Evolutionary conservation across 1,140 invertebrate genomes (phyloP), one percentile per base, ranked within the genome.

Genomic region (Melanaphis sacchari): DNA sequence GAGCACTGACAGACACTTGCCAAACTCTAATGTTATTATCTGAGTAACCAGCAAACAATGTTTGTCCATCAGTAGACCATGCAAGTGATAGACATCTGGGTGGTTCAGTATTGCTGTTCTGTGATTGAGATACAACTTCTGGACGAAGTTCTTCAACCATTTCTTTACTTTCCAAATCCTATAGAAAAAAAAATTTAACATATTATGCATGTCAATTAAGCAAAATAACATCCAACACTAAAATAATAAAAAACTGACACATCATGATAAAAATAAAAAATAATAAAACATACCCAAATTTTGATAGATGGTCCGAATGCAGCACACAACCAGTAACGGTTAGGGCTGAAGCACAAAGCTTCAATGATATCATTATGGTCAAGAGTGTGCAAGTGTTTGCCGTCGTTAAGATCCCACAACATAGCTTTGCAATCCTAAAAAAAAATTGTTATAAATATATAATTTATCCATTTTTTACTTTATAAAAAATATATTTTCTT

Each of bases 351-450:
- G 97, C 98, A 99, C 94, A 99, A 96, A 18, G 99, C 98, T 95
- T 99, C 99, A 96, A 99, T 99, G 95, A 98, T 98, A 95, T 99
- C 99, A 95, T 99, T 99, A 95, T 99, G 99, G 95, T 99, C 98
- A 94, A 99, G 96, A 52, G 99, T 99, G 96, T 99, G 99, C 94
- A 99, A 96, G 95, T 99, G 99, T 96, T 99, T 99, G 96, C 99
- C 99, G 95, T 99, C 99, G 96, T 99, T 99, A 94, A 99, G 96
- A 96, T 99, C 99, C 99, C 99, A 99, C 90, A 99, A 96, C 98
- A 99, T 99, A 22, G 99, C 99, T 96, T 99, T 99, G 96, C 98
- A 99, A 96, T 99, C 99, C 97, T 97, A 95, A 95, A 54, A 76
- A 76, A 40, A 5, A 38, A 76, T 49, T 7, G n/a, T 15, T 76